Base-by-base conservation (phyloP, 2,797 vertebrate genomes). In the Phoebastria nigripes region DNA sequence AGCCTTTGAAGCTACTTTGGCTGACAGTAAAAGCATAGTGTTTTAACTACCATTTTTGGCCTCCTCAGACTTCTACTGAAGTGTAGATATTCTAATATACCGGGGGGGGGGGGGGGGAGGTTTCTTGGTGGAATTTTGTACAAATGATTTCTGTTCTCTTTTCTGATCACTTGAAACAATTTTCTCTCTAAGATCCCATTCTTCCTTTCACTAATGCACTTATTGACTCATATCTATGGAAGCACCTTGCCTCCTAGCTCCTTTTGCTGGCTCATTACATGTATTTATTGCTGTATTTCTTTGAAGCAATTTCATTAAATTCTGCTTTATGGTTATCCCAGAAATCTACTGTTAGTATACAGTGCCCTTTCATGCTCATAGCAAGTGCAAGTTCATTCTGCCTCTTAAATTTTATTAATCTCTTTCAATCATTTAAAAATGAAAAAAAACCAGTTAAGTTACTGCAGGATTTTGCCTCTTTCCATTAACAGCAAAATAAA, bases 271-370 rank as follows among this genome's bases (percentile, higher is more conserved):
- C 12, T 94, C 78, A 76, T 95, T 95, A 74, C 47, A 47, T 81
- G 42, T 84, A 77, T 92, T 93, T 96, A 95, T 91, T 93, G 65
- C 81, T 83, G 49, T 28, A 78, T 89, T 92, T 93, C 85, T 96
- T 86, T 95, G 74, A 94, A 95, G 86, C 67, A 89, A 76, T 95
- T 95, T 89, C 67, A 95, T 96, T 95, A 95, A 85, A 70, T 82
- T 87, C 83, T 87, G 44, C 35, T 82, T 92, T 90, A 94, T 89
- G 61, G 14, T 67, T 95, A 89, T 95, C 67, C 54, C 71, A 74
- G 67, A 93, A 82, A 92, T 56, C 67, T 95, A n/a, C 63, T 61
- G 25, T 89, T 87, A 67, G 81, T 73, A 69, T 69, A 71, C 81
- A 74, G 56, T 78, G 74, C 24, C 42, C 89, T 93, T 93, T 93